These are phyloP conservation scores for Coreius guichenoti DNA, from an alignment of 2,797 vertebrate genomes.

Conservation along the genomic window DNA sequence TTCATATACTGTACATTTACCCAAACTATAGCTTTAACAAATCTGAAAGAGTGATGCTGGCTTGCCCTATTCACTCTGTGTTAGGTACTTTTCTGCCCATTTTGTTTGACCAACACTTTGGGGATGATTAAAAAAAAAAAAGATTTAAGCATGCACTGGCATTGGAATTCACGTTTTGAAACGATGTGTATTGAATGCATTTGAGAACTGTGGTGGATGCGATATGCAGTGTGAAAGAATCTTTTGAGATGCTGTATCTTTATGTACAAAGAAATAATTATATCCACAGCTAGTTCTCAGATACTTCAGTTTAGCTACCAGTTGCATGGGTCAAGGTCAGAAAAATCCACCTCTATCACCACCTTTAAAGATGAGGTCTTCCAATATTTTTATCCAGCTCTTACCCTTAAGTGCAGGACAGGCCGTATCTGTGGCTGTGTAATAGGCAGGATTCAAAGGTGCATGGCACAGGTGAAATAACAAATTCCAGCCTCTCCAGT, in stretches of 20 bases:
- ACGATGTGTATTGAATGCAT: neutral
- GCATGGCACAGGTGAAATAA: constrained; percentile 35
- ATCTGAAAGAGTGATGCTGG: neutral
- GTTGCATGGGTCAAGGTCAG: neutral
- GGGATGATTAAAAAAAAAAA: neutral
- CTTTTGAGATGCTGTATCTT: neutral
- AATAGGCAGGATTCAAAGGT: constrained; percentile 37
- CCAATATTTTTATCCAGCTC: neutral
- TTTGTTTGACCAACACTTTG: neutral
- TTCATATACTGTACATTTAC: neutral
- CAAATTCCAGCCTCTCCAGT: constrained; percentile 38
- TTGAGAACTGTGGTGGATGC: neutral
- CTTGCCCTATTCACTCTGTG: neutral
- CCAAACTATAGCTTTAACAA: constrained; percentile 1
- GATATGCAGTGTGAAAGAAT: neutral
- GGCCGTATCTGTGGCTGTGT: constrained; percentile 4
- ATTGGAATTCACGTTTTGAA: neutral
- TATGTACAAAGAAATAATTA: neutral
- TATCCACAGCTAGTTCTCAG: neutral
- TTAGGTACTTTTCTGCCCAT: neutral
- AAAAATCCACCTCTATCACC: neutral
- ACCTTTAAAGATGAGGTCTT: neutral
- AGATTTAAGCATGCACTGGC: too few relatives aligned
- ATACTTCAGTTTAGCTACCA: neutral
- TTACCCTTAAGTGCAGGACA: neutral